Conservation (phyloP, 2,888 invertebrate genomes). For the Poecilobothrus nobilitatus region DNA sequence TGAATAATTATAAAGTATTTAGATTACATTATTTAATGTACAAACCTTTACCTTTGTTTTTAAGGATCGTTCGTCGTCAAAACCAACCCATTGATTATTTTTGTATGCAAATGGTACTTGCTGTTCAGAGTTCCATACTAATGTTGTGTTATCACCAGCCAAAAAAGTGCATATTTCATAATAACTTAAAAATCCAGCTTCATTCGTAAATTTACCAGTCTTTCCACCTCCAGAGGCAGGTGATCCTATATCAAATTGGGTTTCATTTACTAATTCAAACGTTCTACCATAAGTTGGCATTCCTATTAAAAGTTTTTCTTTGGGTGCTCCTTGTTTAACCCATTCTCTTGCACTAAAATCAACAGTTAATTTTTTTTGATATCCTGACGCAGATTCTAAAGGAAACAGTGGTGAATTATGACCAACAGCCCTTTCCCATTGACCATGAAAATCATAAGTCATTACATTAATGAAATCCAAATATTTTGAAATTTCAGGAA, state of each 20-base stretch:
- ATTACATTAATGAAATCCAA: conserved; percentile 90
- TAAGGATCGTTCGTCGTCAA: conserved; percentile 85
- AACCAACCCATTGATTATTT: conserved; percentile 88
- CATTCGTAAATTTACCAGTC: conserved; percentile 80
- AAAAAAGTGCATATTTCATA: conserved; percentile 93
- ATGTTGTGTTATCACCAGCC: conserved; percentile 78
- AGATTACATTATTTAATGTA: not conserved
- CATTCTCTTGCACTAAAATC: conserved; percentile 86
- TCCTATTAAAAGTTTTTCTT: conserved; percentile 88
- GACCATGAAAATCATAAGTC: conserved; percentile 94
- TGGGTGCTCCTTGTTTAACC: conserved; percentile 88
- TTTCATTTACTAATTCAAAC: conserved; percentile 76
- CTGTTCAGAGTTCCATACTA: conserved; percentile 93
- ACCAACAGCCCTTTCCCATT: conserved; percentile 88
- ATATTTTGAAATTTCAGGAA: conserved; percentile 87
- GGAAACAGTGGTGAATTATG: conserved; percentile 88
- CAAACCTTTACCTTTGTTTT: conserved; percentile 66
- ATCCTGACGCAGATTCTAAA: conserved; percentile 78
- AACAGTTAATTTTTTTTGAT: conserved; percentile 88
- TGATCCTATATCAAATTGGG: conserved; percentile 87
- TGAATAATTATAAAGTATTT: not conserved
- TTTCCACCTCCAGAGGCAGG: conserved; percentile 81
- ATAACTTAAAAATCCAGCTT: conserved; percentile 90
- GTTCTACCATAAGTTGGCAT: conserved; percentile 92
- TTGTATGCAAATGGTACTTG: conserved; percentile 92